These are phyloP conservation scores for Rhynchotus rufescens DNA, from an alignment of 2,797 vertebrate genomes.

Conservation along the genomic window DNA sequence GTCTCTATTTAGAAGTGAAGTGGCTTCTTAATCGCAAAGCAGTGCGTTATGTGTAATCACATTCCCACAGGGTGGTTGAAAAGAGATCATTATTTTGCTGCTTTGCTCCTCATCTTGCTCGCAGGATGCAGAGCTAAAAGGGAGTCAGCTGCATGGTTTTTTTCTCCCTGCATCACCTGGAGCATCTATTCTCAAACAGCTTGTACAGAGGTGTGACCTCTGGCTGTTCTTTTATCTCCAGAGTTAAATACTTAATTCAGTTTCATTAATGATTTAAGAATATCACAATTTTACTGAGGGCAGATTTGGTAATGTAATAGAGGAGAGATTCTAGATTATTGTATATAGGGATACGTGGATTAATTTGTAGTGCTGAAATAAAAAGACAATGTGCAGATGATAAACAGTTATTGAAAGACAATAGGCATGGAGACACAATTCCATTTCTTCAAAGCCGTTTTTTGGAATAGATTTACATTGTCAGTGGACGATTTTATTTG, in stretches of 20 bases:
- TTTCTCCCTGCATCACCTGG: not conserved
- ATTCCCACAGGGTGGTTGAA: not conserved
- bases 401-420: not conserved
- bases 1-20: not conserved
- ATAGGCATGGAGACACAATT: not conserved
- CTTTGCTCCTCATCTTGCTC: not conserved
- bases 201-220: not conserved
- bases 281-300: not conserved
- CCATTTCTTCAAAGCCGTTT: not conserved
- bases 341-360: not conserved
- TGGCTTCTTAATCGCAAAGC: not conserved
- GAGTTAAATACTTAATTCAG: conserved; percentile 7
- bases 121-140: not conserved
- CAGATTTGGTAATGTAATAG: not conserved
- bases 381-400: not conserved
- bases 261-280: conserved; percentile 4
- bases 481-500: not conserved
- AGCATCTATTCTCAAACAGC: not conserved
- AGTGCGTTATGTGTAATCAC: not conserved
- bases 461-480: not conserved
- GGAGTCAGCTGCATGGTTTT: not conserved
- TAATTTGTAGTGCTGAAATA: not conserved
- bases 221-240: conserved; percentile 12
- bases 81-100: not conserved
- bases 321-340: not conserved